Conservation (phyloP, 2,113 vertebrate genomes). For the Odontesthes bonariensis region DNA sequence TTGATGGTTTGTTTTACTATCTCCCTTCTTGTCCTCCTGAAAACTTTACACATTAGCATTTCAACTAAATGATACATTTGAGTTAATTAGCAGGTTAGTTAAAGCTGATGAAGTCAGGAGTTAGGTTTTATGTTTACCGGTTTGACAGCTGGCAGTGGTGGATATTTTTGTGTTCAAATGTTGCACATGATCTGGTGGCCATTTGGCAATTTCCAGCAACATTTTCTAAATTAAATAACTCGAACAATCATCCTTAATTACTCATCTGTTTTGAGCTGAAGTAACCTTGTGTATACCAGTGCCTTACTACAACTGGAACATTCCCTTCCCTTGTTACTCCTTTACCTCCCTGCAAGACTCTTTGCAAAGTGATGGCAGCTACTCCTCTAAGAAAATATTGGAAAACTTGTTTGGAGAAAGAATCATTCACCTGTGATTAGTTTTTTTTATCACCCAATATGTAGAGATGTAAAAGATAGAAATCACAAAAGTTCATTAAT, state of each 20-base stretch:
- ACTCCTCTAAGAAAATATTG: background rate
- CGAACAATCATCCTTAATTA: conserved; percentile 15
- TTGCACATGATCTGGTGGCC: background rate
- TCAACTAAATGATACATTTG: too few relatives aligned
- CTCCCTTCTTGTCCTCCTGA: too few relatives aligned
- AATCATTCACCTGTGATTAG: background rate
- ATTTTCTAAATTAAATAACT: conserved; percentile 30
- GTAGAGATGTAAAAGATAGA: too few relatives aligned
- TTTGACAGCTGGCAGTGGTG: background rate
- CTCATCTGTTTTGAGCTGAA: background rate
- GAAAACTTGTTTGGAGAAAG: background rate
- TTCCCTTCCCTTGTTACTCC: background rate
- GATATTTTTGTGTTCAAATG: background rate
- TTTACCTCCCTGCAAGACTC: background rate
- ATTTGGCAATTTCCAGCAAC: background rate
- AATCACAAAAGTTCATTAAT: background rate
- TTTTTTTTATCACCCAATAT: background rate
- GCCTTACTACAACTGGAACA: background rate
- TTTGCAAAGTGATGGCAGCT: background rate
- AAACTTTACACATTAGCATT: too few relatives aligned
- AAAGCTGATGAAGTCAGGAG: too few relatives aligned
- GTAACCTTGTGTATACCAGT: conserved; percentile 1
- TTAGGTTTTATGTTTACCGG: background rate
- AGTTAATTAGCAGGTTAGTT: too few relatives aligned
- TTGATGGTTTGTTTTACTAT: too few relatives aligned